phyloP scores from a whole-genome alignment of 2,797 vertebrate genomes.

The Megalops cyprinoides region DNA sequence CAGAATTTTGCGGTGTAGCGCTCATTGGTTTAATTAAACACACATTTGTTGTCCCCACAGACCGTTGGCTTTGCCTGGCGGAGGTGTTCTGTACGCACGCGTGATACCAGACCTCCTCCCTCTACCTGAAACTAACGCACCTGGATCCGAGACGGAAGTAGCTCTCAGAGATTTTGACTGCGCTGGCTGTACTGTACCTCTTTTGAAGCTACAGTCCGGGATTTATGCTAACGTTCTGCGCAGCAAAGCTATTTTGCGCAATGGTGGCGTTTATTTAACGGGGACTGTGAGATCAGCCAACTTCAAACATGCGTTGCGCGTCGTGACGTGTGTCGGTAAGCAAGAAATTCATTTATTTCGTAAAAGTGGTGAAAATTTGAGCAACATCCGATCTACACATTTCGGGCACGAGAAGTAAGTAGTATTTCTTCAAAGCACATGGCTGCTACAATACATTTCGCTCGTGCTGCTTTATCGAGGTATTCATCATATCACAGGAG shows the following conservation, averaged over 20 bases:
- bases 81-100: slow-evolving; percentile 62
- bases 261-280: background rate
- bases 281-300: background rate
- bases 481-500: background rate
- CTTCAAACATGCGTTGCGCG: background rate
- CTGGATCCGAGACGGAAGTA: slow-evolving; percentile 83
- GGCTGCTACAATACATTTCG: background rate
- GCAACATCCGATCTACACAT: background rate
- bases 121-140: slow-evolving; percentile 77
- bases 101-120: slow-evolving; percentile 58
- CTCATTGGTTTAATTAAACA: slow-evolving; percentile 8
- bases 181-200: background rate
- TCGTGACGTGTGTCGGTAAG: slow-evolving; percentile 5
- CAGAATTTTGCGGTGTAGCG: background rate
- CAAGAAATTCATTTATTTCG: background rate
- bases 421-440: background rate
- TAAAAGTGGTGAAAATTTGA: background rate
- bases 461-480: background rate
- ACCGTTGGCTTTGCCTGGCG: slow-evolving; percentile 38
- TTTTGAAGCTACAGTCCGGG: slow-evolving; percentile 10
- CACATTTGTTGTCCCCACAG: background rate
- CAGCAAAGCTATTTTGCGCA: background rate
- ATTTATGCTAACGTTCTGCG: background rate
- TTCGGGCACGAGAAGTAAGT: background rate
- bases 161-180: slow-evolving; percentile 32